Base-by-base conservation (phyloP, 2,888 invertebrate species). In the Caenorhabditis wallacei region DNA sequence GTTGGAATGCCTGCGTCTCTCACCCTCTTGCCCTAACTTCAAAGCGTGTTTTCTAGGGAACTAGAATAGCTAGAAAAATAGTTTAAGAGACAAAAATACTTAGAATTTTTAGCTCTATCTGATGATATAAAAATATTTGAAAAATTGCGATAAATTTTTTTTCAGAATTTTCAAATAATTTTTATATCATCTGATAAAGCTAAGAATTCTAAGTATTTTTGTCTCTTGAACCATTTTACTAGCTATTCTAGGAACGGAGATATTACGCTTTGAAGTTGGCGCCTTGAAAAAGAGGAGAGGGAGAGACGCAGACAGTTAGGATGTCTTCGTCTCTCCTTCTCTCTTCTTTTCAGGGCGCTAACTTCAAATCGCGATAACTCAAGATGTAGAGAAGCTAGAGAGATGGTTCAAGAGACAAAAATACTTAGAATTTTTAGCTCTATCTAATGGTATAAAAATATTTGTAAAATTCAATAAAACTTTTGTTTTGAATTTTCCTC, bases 161-260 rank as follows among this genome's bases (percentile, higher is more conserved):
- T 30, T 8, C 30, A 30, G 4, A 30, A 5, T 30, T 30, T 30
- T 8, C 30, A 8, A 30, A 30, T 5, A 5, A 30, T 30, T 30
- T 30, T 30, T 30, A 30, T 30, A 30, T 30, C 24, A 61, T 1
- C 16, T 13, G 22, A 35, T 35, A 20, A 4, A 59, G 20, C 20
- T 18, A 18, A 35, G 35, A 56, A 56, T 56, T 56, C 26, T 10
- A 18, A n/a, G 18, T 3, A 56, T 56, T 56, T 57, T 35, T 40
- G 13, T 1, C 35, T n/a, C 18, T 57, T 57, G n/a, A 35, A 4
- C 3, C 30, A 2, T 18, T n/a, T 35, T 18, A 13, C 0, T 57
- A 57, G n/a, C 56, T 57, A 5, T 8, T 30, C 30, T 30, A 8
- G 30, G 3, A 10, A 5, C 13, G 7, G 40, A 40, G 40, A 40